A percentile compares a stretch with the other conserved stretches of the same genome.
These are phyloP conservation scores for Ceratoteleas bidentatus DNA, from an alignment of 1,140 invertebrate species.

Conservation along the genomic window DNA sequence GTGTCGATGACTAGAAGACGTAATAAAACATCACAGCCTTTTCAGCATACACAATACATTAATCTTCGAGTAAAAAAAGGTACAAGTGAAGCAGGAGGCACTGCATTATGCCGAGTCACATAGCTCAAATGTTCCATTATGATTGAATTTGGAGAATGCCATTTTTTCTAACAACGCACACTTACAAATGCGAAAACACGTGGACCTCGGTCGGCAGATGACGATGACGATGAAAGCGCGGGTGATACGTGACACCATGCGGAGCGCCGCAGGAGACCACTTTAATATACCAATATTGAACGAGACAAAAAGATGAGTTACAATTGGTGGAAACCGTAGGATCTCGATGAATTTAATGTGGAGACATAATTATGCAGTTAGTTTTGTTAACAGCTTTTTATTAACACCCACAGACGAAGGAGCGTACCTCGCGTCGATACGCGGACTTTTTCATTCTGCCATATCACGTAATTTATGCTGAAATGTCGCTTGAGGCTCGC, in stretches of 20 bases:
- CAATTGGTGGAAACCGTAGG: slow-evolving; percentile 66
- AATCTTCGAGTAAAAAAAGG: slow-evolving; percentile 34
- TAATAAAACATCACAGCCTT: slow-evolving; percentile 20
- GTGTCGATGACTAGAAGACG: not conserved
- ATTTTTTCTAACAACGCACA: slow-evolving; percentile 40
- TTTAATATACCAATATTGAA: slow-evolving; percentile 69
- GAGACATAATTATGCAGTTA: slow-evolving; percentile 36
- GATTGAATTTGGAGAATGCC: slow-evolving; percentile 35
- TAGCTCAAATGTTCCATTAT: slow-evolving; percentile 40
- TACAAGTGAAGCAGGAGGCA: slow-evolving; percentile 20
- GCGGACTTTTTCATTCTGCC: not conserved
- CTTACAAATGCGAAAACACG: slow-evolving; percentile 52
- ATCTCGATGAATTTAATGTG: slow-evolving; percentile 54
- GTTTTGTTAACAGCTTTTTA: slow-evolving; percentile 31
- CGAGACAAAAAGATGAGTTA: slow-evolving; percentile 55
- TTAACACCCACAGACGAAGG: slow-evolving; percentile 7
- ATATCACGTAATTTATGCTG: too few species aligned
- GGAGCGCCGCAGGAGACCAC: slow-evolving; percentile 70
- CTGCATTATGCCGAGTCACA: slow-evolving; percentile 42
- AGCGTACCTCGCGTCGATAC: not conserved
- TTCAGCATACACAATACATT: slow-evolving; percentile 20
- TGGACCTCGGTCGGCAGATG: slow-evolving; percentile 65
- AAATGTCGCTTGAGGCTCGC: too few species aligned
- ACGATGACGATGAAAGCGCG: slow-evolving; percentile 72
- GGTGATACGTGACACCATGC: slow-evolving; percentile 69